These are phyloP conservation scores for Pristionchus entomophagus DNA, from an alignment of 2,888 invertebrate genomes.

Conservation along the genomic window DNA sequence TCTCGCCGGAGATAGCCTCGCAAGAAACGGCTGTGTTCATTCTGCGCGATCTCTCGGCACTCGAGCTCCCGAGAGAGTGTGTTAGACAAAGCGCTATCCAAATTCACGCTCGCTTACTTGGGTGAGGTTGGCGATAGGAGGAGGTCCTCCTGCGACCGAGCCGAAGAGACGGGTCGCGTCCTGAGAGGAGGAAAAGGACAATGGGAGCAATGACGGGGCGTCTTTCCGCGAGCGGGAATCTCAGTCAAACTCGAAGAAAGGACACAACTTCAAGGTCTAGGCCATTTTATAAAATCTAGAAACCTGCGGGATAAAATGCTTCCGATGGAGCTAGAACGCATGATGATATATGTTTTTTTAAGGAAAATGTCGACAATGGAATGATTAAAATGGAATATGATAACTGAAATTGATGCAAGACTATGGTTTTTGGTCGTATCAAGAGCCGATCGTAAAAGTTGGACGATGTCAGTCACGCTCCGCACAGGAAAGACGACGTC, in stretches of 20 bases:
- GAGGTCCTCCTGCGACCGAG: constrained; percentile 39
- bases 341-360: not conserved
- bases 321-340: constrained; percentile 6
- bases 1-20: too few species aligned
- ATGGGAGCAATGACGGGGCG: not conserved
- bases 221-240: not conserved
- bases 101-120: constrained; percentile 42
- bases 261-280: too few species aligned
- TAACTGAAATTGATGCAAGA: not conserved
- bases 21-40: too few species aligned
- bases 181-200: not conserved
- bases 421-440: too few species aligned
- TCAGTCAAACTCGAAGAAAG: too few species aligned
- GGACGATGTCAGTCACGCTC: too few species aligned
- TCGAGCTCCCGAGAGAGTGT: too few species aligned
- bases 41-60: too few species aligned
- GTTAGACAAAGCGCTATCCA: too few species aligned
- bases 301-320: not conserved
- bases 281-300: not conserved
- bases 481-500: too few species aligned
- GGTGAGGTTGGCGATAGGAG: constrained; percentile 40
- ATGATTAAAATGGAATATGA: not conserved
- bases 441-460: too few species aligned
- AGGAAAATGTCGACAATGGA: not conserved
- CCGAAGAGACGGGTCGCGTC: constrained; percentile 35